Base-by-base conservation (phyloP, 2,797 vertebrate genomes). In the Scyliorhinus canicula region DNA sequence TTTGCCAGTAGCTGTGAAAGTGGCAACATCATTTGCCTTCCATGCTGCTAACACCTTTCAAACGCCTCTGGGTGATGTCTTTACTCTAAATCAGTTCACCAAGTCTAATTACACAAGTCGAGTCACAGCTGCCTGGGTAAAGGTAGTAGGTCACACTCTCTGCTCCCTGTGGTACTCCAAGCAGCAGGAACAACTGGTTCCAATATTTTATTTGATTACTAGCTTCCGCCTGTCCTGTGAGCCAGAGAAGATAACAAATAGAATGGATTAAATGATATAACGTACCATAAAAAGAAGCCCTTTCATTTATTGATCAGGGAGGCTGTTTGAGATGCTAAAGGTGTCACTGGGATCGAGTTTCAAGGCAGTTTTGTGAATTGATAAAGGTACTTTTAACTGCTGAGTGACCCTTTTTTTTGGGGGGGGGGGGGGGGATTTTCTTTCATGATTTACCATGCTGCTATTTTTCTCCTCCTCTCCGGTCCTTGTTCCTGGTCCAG, bases 31-130 rank as follows among this genome's bases (percentile, higher is more conserved):
- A 65, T 93, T 67, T 67, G 63, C 63, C 90, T 67, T 93, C 60
- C 9, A 40, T 14, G 11, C 26, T 28, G n/a, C 24, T 44, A 44
- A 11, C 63, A 93, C 60, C 90, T 93, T 65, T 93, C 52, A 93
- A 67, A 93, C 8, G 28, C 90, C 57, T 52, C 16, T 63, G 60
- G 90, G 90, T 65, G 90, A 93, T 93, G 90, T 93, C 35, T 65
- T 65, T 67, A 65, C n/a, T 67, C 26, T 93, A 28, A 93, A 93
- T 93, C 60, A 93, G 21, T 67, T 93, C 47, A 93, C 8, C 8
- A 26, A 65, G 40, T 93, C n/a, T 67, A 93, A 93, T 93, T 44
- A 67, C 12, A 93, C n/a, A 85, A 47, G 40, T 67, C 24, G 9
- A 63, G 60, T 67, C 90, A 12, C 90, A 93, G 63, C 60, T 67